Conservation (phyloP, 2,113 vertebrate genomes). For the Chionomys nivalis region DNA sequence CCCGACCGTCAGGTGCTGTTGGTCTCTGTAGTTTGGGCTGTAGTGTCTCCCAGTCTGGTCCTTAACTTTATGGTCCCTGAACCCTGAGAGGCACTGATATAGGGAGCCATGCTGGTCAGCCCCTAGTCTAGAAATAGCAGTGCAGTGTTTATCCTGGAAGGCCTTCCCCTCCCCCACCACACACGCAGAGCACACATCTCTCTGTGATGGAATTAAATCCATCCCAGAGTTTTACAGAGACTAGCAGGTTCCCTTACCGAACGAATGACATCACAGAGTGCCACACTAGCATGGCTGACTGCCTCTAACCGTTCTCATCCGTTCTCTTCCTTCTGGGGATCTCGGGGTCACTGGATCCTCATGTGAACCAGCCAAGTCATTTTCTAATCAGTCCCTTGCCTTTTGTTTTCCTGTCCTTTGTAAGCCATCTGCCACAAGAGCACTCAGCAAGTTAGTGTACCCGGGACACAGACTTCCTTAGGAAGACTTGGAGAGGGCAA, state of each 20-base stretch:
- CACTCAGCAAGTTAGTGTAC: no score
- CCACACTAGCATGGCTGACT: neutral
- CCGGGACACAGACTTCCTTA: neutral
- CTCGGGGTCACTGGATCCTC: neutral
- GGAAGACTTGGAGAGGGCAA: neutral
- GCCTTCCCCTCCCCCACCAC: rapidly evolving
- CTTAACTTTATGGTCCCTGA: neutral
- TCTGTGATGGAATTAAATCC: neutral
- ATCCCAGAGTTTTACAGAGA: neutral
- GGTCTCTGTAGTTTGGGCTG: neutral
- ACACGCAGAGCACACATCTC: neutral
- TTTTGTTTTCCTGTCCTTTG: neutral
- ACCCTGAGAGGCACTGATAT: neutral
- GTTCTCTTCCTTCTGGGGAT: neutral
- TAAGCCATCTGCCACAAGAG: neutral
- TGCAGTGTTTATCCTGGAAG: neutral
- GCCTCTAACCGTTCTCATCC: neutral
- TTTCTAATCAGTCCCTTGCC: neutral
- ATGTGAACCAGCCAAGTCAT: neutral
- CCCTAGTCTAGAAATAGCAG: neutral
- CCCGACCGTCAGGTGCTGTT: neutral
- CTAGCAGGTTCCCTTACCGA: neutral
- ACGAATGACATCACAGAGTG: neutral
- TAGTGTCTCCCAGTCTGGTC: neutral
- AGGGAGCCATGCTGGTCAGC: neutral